Evolutionary conservation across 2,113 vertebrate species (phyloP).

Genomic region (Condylura cristata): DNA sequence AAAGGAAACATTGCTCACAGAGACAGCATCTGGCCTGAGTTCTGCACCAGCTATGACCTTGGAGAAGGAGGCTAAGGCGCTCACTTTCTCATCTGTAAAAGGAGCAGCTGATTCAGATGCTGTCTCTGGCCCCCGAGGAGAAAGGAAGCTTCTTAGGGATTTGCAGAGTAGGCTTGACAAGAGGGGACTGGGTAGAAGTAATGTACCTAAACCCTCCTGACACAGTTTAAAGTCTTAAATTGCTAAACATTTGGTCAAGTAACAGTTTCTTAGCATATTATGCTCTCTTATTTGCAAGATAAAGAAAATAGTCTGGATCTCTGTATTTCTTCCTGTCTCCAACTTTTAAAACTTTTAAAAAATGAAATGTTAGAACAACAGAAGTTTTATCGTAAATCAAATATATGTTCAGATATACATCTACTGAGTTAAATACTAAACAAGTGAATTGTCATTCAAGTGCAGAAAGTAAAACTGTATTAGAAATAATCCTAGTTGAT

Average conservation of each 20-base stretch:
- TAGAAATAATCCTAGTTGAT: conserved; percentile 24
- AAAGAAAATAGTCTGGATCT: background rate
- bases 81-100: background rate
- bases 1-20: background rate
- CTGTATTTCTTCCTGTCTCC: background rate
- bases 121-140: background rate
- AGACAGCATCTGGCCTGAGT: background rate
- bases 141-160: background rate
- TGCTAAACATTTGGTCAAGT: background rate
- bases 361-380: conserved; percentile 19
- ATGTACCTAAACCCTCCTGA: background rate
- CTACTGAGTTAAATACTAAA: background rate
- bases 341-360: background rate
- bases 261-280: background rate
- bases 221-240: background rate
- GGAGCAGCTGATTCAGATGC: background rate
- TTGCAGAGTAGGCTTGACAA: too few species aligned
- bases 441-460: conserved; percentile 21
- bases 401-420: conserved; percentile 6
- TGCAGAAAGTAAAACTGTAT: conserved; percentile 13
- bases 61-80: background rate
- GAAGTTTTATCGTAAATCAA: conserved; percentile 39
- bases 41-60: background rate
- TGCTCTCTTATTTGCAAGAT: background rate
- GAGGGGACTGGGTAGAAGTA: background rate